Evolutionary conservation across 37 sponge, comb jelly and placozoan species (phyloP), one percentile per base, ranked within the genome.

Genomic region (Theonella swinhoei): DNA sequence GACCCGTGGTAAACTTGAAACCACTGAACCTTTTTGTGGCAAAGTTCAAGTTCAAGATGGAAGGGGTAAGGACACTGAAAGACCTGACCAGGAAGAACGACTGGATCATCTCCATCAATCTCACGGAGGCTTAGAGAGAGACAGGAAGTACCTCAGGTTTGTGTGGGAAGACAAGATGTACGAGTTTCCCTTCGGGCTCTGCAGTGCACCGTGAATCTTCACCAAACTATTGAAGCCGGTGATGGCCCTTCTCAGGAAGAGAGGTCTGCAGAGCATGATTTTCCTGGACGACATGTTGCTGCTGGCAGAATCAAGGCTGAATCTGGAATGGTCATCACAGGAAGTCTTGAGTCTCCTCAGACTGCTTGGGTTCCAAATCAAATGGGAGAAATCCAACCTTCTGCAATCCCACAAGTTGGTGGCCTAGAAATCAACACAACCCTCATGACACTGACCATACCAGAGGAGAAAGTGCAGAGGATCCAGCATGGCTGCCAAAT

Each of bases 241-340:
- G 33, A 30, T 88, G 64, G 77, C 82, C 7, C 32, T 75, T 1
- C 71, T 88, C 29, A 42, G 83, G 39, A 42, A 77, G 64, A 64
- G 43, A 31, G 83, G 82, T 11, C 14, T 81, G 24, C 74, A 78
- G 17, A 22, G 24, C 35, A 54, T 81, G 26, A 80, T 88, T 0
- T 82, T 43, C 71, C 72, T 82, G 42, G 82, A 88, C 65, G 88
- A 88, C 72, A 82, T 88, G 70, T 33, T 88, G 41, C 17, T 88
- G 64, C 66, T 88, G 70, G 82, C 81, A 5, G 33, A 77, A 22
- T 71, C 87, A 41, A 68, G 79, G 60, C 64, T n/a, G 54, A 14
- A 47, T 47, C 54, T 47, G 54, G 14, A 47, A 47, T 14, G 54
- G 11, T 14, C 7, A 14, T 47, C 54, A 47, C 54, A 47, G 54